phyloP scores from a whole-genome alignment of 1,140 invertebrate species.

The Cylas formicarius region DNA sequence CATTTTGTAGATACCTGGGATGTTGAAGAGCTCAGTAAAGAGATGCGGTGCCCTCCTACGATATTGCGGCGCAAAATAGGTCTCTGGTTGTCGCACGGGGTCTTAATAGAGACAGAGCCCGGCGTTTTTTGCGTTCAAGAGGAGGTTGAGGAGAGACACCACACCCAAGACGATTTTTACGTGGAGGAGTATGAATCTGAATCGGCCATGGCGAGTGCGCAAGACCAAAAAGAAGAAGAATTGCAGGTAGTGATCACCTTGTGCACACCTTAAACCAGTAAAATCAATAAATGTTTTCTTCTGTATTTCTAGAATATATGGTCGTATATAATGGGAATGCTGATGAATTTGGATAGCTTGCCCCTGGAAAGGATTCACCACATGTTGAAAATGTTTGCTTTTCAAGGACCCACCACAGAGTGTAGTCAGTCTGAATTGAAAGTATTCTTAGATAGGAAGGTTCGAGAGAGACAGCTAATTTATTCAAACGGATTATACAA shows the following conservation, averaged over 20 bases:
- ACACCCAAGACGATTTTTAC: constrained; percentile 54
- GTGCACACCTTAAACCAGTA: constrained; percentile 1
- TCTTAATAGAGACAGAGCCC: constrained; percentile 66
- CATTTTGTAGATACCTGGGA: constrained; percentile 62
- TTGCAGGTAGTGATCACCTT: constrained; percentile 55
- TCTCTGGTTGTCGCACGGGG: constrained; percentile 85
- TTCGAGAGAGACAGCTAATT: constrained; percentile 78
- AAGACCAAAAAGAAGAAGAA: constrained; percentile 88
- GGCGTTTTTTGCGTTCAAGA: constrained; percentile 77
- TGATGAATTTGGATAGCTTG: constrained; percentile 90
- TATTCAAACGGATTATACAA: constrained; percentile 81
- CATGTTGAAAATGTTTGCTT: constrained; percentile 95
- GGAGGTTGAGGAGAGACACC: constrained; percentile 50
- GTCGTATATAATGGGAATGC: constrained; percentile 95
- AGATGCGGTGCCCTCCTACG: constrained; percentile 77
- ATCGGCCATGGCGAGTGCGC: constrained; percentile 86
- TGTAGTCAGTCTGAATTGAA: constrained; percentile 82
- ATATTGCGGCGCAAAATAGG: constrained; percentile 76
- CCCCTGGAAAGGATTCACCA: constrained; percentile 91
- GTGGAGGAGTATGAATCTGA: constrained; percentile 87
- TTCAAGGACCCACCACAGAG: constrained; percentile 77
- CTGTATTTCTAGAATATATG: constrained; percentile 64
- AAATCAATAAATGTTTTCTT: not conserved
- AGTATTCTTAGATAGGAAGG: constrained; percentile 88
- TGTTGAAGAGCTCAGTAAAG: constrained; percentile 73